phyloP scores from a whole-genome alignment of 2,888 invertebrate genomes.

The Muscina levida region DNA sequence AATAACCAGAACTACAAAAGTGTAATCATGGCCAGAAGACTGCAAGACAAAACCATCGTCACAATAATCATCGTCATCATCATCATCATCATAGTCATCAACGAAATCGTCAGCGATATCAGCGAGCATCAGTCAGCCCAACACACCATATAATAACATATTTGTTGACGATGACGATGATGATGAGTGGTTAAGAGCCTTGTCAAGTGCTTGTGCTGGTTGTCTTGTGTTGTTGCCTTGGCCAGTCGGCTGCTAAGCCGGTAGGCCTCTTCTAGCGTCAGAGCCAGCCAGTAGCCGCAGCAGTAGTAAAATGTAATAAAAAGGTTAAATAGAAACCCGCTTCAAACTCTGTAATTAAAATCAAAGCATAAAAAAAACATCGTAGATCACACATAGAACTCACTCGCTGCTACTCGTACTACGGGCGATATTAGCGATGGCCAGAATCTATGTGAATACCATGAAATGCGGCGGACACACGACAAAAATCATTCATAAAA shows the following conservation, averaged over 20 bases:
- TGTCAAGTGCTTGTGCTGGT: conserved; percentile 19
- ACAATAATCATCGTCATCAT: conserved; percentile 20
- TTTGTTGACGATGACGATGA: background rate
- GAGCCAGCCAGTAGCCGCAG: conserved; percentile 14
- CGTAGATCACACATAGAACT: conserved; percentile 34
- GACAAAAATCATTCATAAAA: conserved; percentile 54
- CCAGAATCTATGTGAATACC: conserved; percentile 33
- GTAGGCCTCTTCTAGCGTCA: background rate
- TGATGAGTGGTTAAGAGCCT: conserved; percentile 17
- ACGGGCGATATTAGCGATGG: conserved; percentile 4
- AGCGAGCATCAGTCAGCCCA: conserved; percentile 4
- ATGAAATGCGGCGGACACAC: background rate
- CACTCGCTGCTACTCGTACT: background rate
- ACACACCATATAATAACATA: conserved; percentile 29
- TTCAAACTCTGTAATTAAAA: conserved; percentile 54
- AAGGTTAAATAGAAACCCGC: conserved; percentile 48
- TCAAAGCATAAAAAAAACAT: conserved; percentile 48
- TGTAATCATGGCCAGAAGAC: conserved; percentile 28
- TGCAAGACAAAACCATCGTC: background rate
- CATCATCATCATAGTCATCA: background rate
- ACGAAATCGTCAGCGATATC: conserved; percentile 3
- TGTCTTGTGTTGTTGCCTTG: background rate
- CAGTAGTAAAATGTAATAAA: conserved; percentile 35
- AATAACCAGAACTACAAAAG: background rate
- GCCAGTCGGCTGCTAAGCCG: conserved; percentile 2